Base-by-base conservation (phyloP, 2,888 invertebrate genomes). In the Macropis europaea region DNA sequence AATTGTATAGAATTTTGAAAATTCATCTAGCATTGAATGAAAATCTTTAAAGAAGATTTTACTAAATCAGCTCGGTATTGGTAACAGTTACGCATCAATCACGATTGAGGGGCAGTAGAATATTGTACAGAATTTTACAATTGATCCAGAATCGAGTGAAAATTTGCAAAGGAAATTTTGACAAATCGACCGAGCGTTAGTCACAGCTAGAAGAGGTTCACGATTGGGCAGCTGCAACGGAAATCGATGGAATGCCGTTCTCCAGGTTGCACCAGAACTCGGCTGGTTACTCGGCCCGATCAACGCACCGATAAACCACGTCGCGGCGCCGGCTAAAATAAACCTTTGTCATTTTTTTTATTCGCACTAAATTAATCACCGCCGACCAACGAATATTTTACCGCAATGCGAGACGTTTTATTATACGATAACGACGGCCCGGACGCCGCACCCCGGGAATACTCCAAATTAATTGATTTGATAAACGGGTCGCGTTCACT, bases 231-330 rank as follows among this genome's bases (percentile, higher is more conserved):
- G 73, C 73, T 60, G 68, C 63, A 76, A 76, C 76, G 79, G 76
- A 83, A 85, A 83, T 74, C 79, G 76, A 76, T 82, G 85, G 85
- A 85, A 85, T 85, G 85, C 84, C 79, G 85, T 84, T 84, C 77
- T 76, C 81, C 82, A 72, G 77, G 81, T 73, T 84, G 81, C 76
- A 77, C 69, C 71, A 71, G 71, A 59, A 69, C 73, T 60, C 70
- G 66, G 70, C 79, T 81, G 70, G 82, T 78, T 80, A 78, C 80
- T 68, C 50, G 57, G 77, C 81, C 68, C 77, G 85, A 85, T 85
- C 79, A 77, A 66, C 71, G 79, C 73, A 78, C 83, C 69, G 84
- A 85, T 85, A 77, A 77, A 85, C 73, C 71, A 64, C 80, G 54
- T 72, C 59, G 75, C 72, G 50, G 54, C 56, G 73, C 34, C 61